phyloP scores from a whole-genome alignment of 1,140 invertebrate species.

The Heterodera schachtii region DNA sequence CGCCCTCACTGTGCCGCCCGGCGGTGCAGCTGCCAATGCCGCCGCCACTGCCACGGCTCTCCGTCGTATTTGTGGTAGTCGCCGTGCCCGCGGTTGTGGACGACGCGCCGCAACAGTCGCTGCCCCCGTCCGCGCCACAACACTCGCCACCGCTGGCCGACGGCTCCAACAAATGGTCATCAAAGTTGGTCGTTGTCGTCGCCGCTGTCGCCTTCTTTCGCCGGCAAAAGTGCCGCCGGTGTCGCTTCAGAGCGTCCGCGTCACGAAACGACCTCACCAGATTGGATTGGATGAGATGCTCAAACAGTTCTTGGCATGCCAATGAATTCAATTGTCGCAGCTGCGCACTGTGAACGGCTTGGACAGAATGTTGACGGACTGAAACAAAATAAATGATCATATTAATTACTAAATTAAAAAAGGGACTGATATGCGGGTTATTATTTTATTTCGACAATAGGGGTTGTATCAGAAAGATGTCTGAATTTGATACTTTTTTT shows the following conservation, averaged over 20 bases:
- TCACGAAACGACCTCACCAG: slow-evolving; percentile 28
- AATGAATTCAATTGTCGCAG: slow-evolving; percentile 77
- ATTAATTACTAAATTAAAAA: too few species aligned
- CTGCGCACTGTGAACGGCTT: slow-evolving; percentile 58
- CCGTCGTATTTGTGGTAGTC: neutral
- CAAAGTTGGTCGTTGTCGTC: neutral
- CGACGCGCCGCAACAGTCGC: slow-evolving; percentile 7
- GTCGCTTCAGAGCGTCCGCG: neutral
- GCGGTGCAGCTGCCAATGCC: too few species aligned
- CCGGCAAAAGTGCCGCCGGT: neutral
- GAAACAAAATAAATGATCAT: too few species aligned
- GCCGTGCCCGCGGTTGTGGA: slow-evolving; percentile 7
- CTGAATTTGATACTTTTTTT: too few species aligned
- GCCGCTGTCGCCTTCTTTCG: too few species aligned
- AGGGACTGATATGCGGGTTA: too few species aligned
- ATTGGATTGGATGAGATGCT: slow-evolving; percentile 68
- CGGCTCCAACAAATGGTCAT: slow-evolving; percentile 3
- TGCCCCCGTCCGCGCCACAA: neutral
- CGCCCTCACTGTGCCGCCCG: neutral
- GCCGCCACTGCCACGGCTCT: too few species aligned
- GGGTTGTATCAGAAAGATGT: too few species aligned
- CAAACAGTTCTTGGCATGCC: slow-evolving; percentile 75
- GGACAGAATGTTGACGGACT: slow-evolving; percentile 28
- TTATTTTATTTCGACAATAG: too few species aligned
- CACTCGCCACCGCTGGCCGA: neutral